Percentiles rank a stretch among this genome's conserved stretches.
phyloP scores from a whole-genome alignment of 2,113 vertebrate species.

The Cichladusa arquata region DNA sequence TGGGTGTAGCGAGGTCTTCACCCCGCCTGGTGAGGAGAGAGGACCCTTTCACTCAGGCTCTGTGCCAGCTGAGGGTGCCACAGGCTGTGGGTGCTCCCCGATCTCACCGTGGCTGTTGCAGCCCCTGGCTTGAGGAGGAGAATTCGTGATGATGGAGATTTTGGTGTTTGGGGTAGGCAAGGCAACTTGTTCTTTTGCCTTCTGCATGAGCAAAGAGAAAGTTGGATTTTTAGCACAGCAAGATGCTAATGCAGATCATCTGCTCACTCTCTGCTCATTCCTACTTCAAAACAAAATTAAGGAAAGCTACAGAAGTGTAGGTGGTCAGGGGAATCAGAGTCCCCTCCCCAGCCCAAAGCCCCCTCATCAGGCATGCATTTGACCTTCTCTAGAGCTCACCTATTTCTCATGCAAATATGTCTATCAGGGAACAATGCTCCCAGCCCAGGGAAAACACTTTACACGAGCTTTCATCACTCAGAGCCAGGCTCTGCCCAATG shows the following conservation, averaged over 20 bases:
- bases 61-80: not conserved
- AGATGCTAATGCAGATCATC: fast-evolving
- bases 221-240: not conserved
- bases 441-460: not conserved
- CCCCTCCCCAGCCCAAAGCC: not conserved
- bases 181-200: not conserved
- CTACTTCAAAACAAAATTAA: not conserved
- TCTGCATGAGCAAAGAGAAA: not conserved
- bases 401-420: slow-evolving; percentile 36
- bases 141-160: not conserved
- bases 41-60: not conserved
- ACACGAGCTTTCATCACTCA: not conserved
- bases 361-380: not conserved
- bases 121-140: not conserved
- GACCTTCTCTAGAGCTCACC: not conserved
- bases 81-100: fast-evolving
- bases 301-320: not conserved
- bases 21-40: not conserved
- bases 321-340: not conserved
- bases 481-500: not conserved
- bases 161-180: not conserved
- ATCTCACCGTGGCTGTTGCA: fast-evolving
- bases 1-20: not conserved
- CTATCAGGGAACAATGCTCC: slow-evolving; percentile 19
- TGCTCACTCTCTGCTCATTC: fast-evolving